phyloP scores from a whole-genome alignment of 2,113 vertebrate genomes.

The Bufo bufo region DNA sequence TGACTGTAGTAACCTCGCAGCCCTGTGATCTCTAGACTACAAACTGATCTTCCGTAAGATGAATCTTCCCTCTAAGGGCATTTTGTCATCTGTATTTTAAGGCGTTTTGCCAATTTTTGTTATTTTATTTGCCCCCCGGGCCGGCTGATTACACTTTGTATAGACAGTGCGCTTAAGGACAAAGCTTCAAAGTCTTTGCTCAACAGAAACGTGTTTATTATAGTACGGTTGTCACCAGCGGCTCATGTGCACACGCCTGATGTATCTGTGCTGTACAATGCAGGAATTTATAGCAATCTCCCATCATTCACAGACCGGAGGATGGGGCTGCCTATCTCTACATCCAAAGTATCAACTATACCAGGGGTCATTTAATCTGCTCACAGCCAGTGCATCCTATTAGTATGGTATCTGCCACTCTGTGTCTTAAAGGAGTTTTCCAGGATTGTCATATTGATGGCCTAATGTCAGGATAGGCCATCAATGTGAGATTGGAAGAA shows the following conservation, averaged over 20 bases:
- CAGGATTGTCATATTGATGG: no score
- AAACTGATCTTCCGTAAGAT: not conserved
- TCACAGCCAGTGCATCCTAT: no score
- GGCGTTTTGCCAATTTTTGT: conserved; percentile 23
- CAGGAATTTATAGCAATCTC: not conserved
- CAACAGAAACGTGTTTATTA: not conserved
- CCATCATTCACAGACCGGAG: no score
- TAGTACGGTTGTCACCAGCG: not conserved
- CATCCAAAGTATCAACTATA: no score
- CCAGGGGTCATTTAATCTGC: no score
- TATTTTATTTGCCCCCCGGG: conserved; percentile 7
- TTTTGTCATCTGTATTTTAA: not conserved
- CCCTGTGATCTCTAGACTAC: not conserved
- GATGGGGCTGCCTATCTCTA: no score
- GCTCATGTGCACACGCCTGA: not conserved
- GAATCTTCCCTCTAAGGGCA: not conserved
- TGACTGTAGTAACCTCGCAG: not conserved
- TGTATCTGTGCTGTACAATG: not conserved
- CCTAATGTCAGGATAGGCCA: no score
- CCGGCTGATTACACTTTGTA: not conserved
- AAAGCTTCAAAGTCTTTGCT: conserved; percentile 9
- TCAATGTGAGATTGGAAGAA: no score
- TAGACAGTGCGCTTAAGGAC: conserved; percentile 26
- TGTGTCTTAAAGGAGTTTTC: no score
- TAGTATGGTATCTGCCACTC: no score